Evolutionary conservation across 1,140 invertebrate genomes (phyloP).

Genomic region (Drosophila prosaltans): DNA sequence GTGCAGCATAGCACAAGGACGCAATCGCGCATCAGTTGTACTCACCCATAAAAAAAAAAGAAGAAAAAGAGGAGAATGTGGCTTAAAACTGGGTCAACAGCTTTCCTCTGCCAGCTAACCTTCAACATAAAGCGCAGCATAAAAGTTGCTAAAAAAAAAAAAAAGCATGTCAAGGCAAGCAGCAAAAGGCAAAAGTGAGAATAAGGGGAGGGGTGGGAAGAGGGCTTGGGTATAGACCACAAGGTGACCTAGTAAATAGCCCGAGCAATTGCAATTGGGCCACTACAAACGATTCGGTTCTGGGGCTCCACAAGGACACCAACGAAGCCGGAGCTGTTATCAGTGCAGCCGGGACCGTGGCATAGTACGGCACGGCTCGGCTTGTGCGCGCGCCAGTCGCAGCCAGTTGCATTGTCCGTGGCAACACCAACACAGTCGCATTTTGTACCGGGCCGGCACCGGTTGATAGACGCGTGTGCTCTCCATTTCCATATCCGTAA

Average conservation of each 20-base stretch:
- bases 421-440: conserved; percentile 81
- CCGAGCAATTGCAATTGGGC: conserved; percentile 21
- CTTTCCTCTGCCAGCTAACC: conserved; percentile 53
- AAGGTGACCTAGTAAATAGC: conserved; percentile 77
- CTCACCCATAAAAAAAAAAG: too few relatives aligned
- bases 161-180: conserved; percentile 71
- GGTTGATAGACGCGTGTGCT: conserved; percentile 54
- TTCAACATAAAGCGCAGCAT: conserved; percentile 75
- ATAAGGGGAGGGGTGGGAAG: background rate
- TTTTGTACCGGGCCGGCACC: conserved; percentile 77
- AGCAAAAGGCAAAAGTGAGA: conserved; percentile 16
- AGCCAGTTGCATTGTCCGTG: conserved; percentile 73
- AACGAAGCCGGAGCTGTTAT: conserved; percentile 51
- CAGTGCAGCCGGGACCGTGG: conserved; percentile 64
- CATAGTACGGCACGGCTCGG: conserved; percentile 24
- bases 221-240: conserved; percentile 24
- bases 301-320: conserved; percentile 47
- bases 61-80: background rate
- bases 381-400: conserved; percentile 43
- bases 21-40: conserved; percentile 32
- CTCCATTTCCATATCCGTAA: background rate
- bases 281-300: conserved; percentile 9
- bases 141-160: conserved; percentile 39
- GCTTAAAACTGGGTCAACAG: conserved; percentile 63
- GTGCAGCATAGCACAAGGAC: conserved; percentile 56